These are phyloP conservation scores for Xylocopa sonorina DNA, from an alignment of 1,140 invertebrate genomes.

Conservation along the genomic window DNA sequence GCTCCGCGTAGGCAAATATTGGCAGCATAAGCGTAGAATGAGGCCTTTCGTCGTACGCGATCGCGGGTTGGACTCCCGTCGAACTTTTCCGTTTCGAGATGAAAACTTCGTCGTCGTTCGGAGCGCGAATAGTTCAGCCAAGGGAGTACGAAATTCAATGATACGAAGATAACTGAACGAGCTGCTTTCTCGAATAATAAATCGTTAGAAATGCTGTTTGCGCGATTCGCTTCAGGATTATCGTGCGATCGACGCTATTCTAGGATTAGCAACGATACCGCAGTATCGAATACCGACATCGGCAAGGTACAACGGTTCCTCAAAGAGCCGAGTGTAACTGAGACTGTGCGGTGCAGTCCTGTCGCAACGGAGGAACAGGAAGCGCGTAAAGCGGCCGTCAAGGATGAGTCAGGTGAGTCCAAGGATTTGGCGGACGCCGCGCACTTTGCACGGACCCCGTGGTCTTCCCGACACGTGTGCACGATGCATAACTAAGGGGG, in stretches of 20 bases:
- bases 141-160: too few species aligned
- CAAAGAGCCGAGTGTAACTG: slow-evolving; percentile 1
- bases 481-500: slow-evolving; percentile 52
- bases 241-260: too few species aligned
- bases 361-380: slow-evolving; percentile 15
- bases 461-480: slow-evolving; percentile 51
- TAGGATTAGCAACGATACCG: too few species aligned
- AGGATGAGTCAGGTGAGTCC: slow-evolving; percentile 32
- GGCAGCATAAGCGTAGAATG: slow-evolving; percentile 5
- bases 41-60: slow-evolving; percentile 19
- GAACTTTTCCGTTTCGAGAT: neutral
- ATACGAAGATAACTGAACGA: too few species aligned
- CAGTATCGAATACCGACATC: too few species aligned
- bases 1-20: slow-evolving; percentile 37
- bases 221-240: too few species aligned
- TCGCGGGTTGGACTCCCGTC: neutral
- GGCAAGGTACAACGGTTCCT: neutral
- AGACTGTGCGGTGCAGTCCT: slow-evolving; percentile 8
- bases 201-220: too few species aligned
- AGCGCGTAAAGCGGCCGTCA: slow-evolving; percentile 11
- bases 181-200: too few species aligned
- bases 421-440: slow-evolving; percentile 35
- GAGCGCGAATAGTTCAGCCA: too few species aligned
- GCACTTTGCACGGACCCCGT: slow-evolving; percentile 37
- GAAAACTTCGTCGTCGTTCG: too few species aligned